A percentile compares a stretch with the other conserved stretches of the same genome.
These are phyloP conservation scores for Xerus inauris DNA, from an alignment of 2,113 vertebrate genomes.

Conservation along the genomic window DNA sequence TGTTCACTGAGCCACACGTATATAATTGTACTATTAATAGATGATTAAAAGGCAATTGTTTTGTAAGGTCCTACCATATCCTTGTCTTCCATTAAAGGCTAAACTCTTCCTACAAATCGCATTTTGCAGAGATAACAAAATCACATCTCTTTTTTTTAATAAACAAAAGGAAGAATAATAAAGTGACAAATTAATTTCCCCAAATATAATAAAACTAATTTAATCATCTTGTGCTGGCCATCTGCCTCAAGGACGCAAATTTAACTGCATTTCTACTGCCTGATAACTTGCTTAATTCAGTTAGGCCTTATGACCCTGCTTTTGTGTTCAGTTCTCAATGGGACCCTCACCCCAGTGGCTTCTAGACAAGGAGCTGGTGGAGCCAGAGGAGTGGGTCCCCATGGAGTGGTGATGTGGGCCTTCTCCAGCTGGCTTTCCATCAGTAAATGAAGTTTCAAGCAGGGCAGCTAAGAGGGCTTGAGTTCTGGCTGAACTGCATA, in stretches of 20 bases:
- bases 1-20: neutral
- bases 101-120: slow-evolving; percentile 53
- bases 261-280: slow-evolving; percentile 78
- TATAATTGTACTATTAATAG: neutral
- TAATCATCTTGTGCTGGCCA: slow-evolving; percentile 84
- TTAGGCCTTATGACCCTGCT: slow-evolving; percentile 73
- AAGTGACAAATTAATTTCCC: slow-evolving; percentile 88
- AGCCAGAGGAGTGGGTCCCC: slow-evolving; percentile 50
- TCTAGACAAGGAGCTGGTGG: slow-evolving; percentile 8
- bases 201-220: slow-evolving; percentile 83
- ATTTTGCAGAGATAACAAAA: slow-evolving; percentile 74
- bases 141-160: slow-evolving; percentile 35
- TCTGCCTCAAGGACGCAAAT: slow-evolving; percentile 85
- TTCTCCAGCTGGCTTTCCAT: slow-evolving; percentile 37
- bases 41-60: slow-evolving; percentile 35
- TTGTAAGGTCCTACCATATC: neutral
- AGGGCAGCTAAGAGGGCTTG: neutral
- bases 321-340: slow-evolving; percentile 69
- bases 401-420: neutral
- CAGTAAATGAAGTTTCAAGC: neutral
- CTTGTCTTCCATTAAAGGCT: slow-evolving; percentile 65
- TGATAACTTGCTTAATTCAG: slow-evolving; percentile 82
- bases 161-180: slow-evolving; percentile 63
- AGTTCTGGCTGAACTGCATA: neutral
- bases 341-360: slow-evolving; percentile 33